Conservation (phyloP, 1,140 invertebrate genomes). For the Pseudomyrmex flavicornis region DNA sequence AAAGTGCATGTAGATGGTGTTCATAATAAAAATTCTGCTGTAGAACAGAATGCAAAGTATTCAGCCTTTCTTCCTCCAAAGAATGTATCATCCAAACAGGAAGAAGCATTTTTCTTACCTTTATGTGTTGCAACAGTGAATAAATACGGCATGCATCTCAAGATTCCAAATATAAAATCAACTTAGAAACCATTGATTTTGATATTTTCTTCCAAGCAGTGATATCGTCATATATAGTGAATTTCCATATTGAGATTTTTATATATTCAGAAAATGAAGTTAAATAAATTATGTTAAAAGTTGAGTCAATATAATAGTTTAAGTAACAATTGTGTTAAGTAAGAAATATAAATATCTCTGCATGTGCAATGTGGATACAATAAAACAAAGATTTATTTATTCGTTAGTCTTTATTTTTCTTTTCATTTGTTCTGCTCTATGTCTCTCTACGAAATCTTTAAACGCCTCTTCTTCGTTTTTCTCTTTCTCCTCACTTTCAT, state of each 20-base stretch:
- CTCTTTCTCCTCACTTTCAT: slow-evolving; percentile 68
- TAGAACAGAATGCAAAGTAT: neutral
- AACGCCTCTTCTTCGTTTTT: slow-evolving; percentile 80
- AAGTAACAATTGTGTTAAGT: neutral
- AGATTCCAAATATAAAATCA: slow-evolving; percentile 1
- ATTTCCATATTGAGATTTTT: neutral
- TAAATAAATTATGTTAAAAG: neutral
- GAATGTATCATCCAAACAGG: neutral
- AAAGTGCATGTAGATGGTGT: neutral
- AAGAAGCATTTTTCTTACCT: neutral
- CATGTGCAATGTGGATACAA: too few relatives aligned
- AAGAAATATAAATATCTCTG: too few relatives aligned
- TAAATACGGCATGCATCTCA: neutral
- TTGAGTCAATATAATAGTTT: slow-evolving; percentile 8
- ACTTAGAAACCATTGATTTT: neutral
- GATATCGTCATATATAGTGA: neutral
- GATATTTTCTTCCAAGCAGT: neutral
- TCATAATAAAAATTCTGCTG: neutral
- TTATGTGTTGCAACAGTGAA: neutral
- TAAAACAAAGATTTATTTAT: too few relatives aligned
- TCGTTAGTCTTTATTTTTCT: slow-evolving; percentile 20
- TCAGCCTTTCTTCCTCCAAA: slow-evolving; percentile 10
- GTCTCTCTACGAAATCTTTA: slow-evolving; percentile 77
- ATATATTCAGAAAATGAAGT: neutral
- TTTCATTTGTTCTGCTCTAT: slow-evolving; percentile 74